Evolutionary conservation across 2,113 vertebrate species (phyloP).

Genomic region (Callospermophilus lateralis): DNA sequence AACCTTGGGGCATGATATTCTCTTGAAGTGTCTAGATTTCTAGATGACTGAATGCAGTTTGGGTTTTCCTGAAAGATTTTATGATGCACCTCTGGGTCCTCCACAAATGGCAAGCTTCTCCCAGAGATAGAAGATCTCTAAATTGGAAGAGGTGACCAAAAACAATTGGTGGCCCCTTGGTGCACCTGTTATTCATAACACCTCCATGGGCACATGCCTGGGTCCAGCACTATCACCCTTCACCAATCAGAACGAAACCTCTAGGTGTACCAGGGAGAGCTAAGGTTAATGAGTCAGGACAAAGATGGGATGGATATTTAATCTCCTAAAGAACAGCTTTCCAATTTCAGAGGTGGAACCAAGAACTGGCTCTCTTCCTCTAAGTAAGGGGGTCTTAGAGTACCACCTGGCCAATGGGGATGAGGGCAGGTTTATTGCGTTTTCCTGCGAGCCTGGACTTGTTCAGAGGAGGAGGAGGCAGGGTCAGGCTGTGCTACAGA

Average conservation of each 20-base stretch:
- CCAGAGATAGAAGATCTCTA: neutral
- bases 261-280: neutral
- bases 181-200: neutral
- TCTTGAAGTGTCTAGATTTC: neutral
- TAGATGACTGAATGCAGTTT: neutral
- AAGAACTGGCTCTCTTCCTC: neutral
- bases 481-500: neutral
- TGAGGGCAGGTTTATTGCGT: neutral
- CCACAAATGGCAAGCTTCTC: neutral
- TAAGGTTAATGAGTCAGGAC: neutral
- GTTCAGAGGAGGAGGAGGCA: neutral
- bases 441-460: neutral
- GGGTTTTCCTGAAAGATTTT: neutral
- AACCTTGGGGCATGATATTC: neutral
- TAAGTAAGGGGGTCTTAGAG: neutral
- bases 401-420: neutral
- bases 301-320: neutral
- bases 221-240: neutral
- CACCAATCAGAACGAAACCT: neutral
- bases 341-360: neutral
- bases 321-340: neutral
- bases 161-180: neutral
- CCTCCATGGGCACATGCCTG: accelerated
- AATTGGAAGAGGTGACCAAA: neutral
- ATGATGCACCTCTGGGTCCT: neutral